phyloP scores from a whole-genome alignment of 2,113 vertebrate genomes.

The Monopterus albus region DNA sequence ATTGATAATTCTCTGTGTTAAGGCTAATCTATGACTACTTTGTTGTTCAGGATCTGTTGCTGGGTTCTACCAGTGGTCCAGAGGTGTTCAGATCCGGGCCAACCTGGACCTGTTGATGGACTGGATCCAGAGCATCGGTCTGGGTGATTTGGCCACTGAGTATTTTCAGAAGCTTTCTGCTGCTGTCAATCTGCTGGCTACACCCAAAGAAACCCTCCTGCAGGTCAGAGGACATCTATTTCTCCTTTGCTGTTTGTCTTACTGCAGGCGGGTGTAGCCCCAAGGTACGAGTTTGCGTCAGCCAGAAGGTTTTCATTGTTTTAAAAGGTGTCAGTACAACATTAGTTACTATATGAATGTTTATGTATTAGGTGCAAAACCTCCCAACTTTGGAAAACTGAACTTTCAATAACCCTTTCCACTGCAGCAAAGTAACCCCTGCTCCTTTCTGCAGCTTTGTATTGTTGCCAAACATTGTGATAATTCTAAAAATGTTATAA shows the following conservation, averaged over 20 bases:
- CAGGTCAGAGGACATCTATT: slow-evolving; percentile 75
- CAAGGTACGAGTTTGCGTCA: background rate
- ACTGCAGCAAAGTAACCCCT: background rate
- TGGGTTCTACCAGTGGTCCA: slow-evolving; percentile 84
- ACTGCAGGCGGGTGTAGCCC: background rate
- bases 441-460: background rate
- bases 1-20: background rate
- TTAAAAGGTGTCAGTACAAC: background rate
- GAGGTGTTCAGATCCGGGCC: slow-evolving; percentile 83
- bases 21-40: background rate
- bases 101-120: slow-evolving; percentile 85
- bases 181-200: slow-evolving; percentile 84
- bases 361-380: slow-evolving; percentile 16
- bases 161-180: slow-evolving; percentile 84
- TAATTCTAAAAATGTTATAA: background rate
- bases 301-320: slow-evolving; percentile 24
- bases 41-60: slow-evolving; percentile 73
- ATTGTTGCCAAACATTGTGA: background rate
- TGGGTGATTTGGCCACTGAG: slow-evolving; percentile 75
- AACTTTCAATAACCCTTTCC: background rate
- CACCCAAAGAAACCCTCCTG: slow-evolving; percentile 82
- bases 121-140: slow-evolving; percentile 79
- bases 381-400: background rate
- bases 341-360: slow-evolving; percentile 3
- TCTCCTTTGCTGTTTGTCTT: slow-evolving; percentile 62